Percentiles rank a stretch among this genome's conserved stretches.
phyloP scores from a whole-genome alignment of 2,113 vertebrate genomes.

The Cynocephalus volans region DNA sequence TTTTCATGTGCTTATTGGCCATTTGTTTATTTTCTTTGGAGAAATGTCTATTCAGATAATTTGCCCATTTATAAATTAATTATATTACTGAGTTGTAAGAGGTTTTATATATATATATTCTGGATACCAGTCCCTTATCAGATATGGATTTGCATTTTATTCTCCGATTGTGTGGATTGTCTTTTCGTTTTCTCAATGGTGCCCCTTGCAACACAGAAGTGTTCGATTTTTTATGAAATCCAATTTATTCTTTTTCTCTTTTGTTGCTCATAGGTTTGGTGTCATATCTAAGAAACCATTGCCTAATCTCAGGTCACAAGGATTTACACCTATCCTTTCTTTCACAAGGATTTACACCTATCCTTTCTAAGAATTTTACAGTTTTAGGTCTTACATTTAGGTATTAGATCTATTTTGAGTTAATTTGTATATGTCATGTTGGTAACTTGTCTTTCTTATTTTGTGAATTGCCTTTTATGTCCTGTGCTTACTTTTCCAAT shows the following conservation, averaged over 20 bases:
- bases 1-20: constrained; percentile 6
- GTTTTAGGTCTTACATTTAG: constrained; percentile 25
- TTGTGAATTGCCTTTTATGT: constrained; percentile 45
- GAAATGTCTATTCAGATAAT: background rate
- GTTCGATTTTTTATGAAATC: constrained; percentile 43
- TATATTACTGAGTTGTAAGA: constrained; percentile 14
- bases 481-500: constrained; percentile 12
- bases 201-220: background rate
- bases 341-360: background rate
- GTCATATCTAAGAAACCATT: constrained; percentile 25
- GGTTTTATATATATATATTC: background rate
- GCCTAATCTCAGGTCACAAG: background rate
- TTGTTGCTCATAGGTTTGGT: background rate
- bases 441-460: constrained; percentile 38
- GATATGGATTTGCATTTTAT: constrained; percentile 6
- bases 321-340: constrained; percentile 17
- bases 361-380: background rate
- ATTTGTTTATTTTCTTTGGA: background rate
- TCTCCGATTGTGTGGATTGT: background rate
- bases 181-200: background rate
- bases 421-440: background rate
- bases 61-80: background rate
- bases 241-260: constrained; percentile 49
- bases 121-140: background rate
- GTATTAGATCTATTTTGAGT: background rate